Evolutionary conservation across 2,113 vertebrate genomes (phyloP).

Genomic region (Gyps fulvus): DNA sequence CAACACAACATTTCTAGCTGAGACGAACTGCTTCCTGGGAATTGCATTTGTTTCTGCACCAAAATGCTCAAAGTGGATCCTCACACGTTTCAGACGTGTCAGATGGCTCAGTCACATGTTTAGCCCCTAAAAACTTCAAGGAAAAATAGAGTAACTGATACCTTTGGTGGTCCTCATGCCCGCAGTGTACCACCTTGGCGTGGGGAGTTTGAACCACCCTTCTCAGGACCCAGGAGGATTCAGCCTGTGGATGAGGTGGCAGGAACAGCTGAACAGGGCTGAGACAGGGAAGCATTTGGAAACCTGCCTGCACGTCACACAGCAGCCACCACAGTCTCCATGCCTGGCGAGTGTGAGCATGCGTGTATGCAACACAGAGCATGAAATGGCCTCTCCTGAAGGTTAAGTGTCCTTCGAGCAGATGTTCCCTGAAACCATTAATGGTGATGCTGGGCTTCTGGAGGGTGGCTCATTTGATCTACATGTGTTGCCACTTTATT

Average conservation of each 20-base stretch:
- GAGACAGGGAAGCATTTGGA: neutral
- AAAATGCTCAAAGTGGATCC: neutral
- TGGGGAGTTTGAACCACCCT: neutral
- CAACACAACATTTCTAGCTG: neutral
- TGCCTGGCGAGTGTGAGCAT: neutral
- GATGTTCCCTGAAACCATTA: neutral
- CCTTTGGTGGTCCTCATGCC: neutral
- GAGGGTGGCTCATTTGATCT: neutral
- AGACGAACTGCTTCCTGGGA: neutral
- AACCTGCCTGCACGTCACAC: neutral
- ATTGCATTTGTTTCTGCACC: neutral
- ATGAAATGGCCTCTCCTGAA: neutral
- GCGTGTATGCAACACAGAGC: accelerated
- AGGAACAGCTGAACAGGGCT: neutral
- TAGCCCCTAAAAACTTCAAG: neutral
- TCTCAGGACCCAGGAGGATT: neutral
- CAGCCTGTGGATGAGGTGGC: neutral
- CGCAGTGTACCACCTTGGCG: neutral
- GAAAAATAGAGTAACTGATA: neutral
- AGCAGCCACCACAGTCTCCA: accelerated
- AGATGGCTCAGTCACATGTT: neutral
- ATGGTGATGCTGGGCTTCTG: neutral
- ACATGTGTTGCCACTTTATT: neutral
- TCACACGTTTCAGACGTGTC: neutral
- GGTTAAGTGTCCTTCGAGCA: neutral